phyloP scores from a whole-genome alignment of 2,888 invertebrate species.

The Ptilodon capucinus region DNA sequence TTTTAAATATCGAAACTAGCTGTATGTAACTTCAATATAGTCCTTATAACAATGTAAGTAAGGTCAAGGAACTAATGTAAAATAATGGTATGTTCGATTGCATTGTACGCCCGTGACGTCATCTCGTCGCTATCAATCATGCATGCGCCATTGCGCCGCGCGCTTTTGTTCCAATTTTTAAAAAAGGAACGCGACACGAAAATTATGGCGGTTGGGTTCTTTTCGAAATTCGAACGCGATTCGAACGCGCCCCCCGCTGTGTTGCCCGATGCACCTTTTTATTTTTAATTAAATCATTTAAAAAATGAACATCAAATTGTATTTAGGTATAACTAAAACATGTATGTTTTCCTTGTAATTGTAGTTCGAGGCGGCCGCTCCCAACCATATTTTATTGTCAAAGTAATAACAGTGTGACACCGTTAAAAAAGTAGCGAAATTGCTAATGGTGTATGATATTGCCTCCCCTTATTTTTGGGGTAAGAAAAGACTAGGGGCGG shows the following conservation, averaged over 20 bases:
- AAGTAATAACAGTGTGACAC: conserved; percentile 66
- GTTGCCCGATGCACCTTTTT: conserved; percentile 44
- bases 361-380: neutral
- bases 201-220: conserved; percentile 73
- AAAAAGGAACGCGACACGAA: conserved; percentile 73
- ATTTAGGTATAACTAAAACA: no score
- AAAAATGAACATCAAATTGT: conserved; percentile 55
- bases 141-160: conserved; percentile 78
- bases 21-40: neutral
- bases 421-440: conserved; percentile 82
- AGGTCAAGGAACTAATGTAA: conserved; percentile 75
- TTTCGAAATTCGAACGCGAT: conserved; percentile 59
- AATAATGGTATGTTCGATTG: conserved; percentile 61
- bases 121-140: conserved; percentile 78
- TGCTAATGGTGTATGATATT: conserved; percentile 84
- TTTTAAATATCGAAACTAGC: neutral
- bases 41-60: neutral
- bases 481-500: conserved; percentile 77
- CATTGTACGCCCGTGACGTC: conserved; percentile 54
- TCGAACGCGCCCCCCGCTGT: conserved; percentile 56
- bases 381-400: neutral
- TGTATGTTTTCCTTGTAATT: conserved; percentile 15
- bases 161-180: conserved; percentile 78
- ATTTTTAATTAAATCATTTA: conserved; percentile 66
- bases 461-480: conserved; percentile 79